Base-by-base conservation (phyloP, 1,140 invertebrate genomes). In the Steinernema feltiae region DNA sequence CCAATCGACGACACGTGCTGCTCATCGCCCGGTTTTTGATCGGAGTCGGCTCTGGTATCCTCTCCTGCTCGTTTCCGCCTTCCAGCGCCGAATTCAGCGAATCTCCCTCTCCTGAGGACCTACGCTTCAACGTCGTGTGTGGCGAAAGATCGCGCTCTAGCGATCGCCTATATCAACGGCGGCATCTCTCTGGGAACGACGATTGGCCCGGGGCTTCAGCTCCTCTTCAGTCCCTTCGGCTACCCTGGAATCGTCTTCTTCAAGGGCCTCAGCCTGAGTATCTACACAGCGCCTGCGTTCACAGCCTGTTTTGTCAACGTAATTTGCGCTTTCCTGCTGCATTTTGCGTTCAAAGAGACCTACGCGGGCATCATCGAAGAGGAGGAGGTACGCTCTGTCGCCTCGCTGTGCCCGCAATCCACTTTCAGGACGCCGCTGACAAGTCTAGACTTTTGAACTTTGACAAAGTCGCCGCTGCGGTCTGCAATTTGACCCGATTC, bases 101-200 rank as follows among this genome's bases (percentile, higher is more conserved):
- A 87, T 79, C 82, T 85, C 31, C 85, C 86, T 15, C 82, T 88
- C 0, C 84, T 88, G 0, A 75, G 87, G 53, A 85, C 87, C 0
- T 88, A 88, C 76, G 82, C 86, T 0, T 82, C 87, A 18, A 84
- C 82, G 1, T 87, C 87, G 0, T 87, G 86, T 7, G 85, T 81
- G 7, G 3, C 85, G 3, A 78, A 76, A 30, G 87, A 88, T 71
- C 78, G 87, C 46, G 87, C 87, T 21, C 70, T 76, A 32, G 82
- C 84, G 2, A 87, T 88, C 78, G 85, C 87, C 0, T 88, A 84
- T 72, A 81, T 88, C 74, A 87, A 87, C 32, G 87, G 87, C 30
- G 87, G 79, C 72, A 87, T 88, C 77, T 84, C 87, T 15, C 30
- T 88, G 2, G 88, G 88, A 0, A 87, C 86, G 69, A 87, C 87